Base-by-base conservation (phyloP, 2,113 vertebrate species). In the Ellobius talpinus region DNA sequence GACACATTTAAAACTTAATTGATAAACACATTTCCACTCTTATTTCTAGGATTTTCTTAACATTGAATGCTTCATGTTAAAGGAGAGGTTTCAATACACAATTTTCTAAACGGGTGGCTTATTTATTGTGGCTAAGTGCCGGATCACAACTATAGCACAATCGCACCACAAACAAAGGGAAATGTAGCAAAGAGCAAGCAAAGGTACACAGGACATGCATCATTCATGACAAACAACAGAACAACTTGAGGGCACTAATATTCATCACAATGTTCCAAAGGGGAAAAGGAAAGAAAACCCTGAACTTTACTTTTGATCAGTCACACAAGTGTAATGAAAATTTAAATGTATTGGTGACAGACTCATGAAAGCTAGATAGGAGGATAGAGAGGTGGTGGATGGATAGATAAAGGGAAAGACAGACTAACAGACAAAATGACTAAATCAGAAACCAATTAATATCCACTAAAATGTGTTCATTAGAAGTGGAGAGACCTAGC, bases 271-370 rank as follows among this genome's bases (percentile, higher is more conserved):
- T 94, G 47, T 58, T 47, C 21, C 14, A 68, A 55, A 93, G 70
- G n/a, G 66, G 89, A 45, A 93, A 79, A 52, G 61, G 33, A 5
- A 65, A 45, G 39, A 65, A 45, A 84, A 31, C 1, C 3, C 36
- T 52, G 29, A 93, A n/a, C 31, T 92, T 92, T 36, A 84, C 33
- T 36, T 31, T 77, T 79, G 58, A 79, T 88, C 47, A 85, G 8
- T 90, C 21, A 88, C 72, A 85, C 36, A 96, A 92, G 85, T 68
- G 58, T 45, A 92, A 74, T 26, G 31, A 85, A 86, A 95, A 92
- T 78, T 92, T 94, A 89, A 95, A 92, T 87, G 7, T 36, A 72
- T 70, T 87, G 14, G 89, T 89, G n/a, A 87, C 42, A 87, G 16
- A 52, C 52, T 63, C 36, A 5, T 65, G 63, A 93, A 95, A 94